Conservation (phyloP, 2,888 invertebrate genomes). For the Masnerella sp. region DNA sequence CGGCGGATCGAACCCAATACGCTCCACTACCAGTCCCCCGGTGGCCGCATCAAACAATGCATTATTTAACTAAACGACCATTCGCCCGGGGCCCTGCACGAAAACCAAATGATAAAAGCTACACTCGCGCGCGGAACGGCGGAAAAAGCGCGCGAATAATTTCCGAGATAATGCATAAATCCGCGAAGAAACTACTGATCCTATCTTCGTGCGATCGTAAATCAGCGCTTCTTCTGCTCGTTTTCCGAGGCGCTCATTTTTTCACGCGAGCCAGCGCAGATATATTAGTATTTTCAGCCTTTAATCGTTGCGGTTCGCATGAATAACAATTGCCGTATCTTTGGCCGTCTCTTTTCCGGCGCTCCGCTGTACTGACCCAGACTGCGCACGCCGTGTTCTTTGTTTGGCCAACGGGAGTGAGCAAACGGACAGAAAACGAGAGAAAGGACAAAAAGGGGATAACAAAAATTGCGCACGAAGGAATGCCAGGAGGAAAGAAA, state of each 20-base stretch:
- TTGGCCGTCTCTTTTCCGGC: constrained; percentile 26
- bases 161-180: constrained; percentile 48
- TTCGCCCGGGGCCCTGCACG: constrained; percentile 15
- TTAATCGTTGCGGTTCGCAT: constrained; percentile 56
- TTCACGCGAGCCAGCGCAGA: constrained; percentile 4
- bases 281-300: constrained; percentile 53
- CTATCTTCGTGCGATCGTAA: constrained; percentile 52
- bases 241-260: constrained; percentile 9
- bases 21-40: constrained; percentile 35
- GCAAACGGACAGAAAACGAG: constrained; percentile 46
- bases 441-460: constrained; percentile 37
- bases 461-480: constrained; percentile 52
- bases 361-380: constrained; percentile 68
- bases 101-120: constrained; percentile 32
- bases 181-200: constrained; percentile 49
- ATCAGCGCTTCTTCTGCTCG: constrained; percentile 35
- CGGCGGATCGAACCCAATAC: constrained; percentile 28
- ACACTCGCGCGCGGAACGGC: constrained; percentile 20
- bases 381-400: constrained; percentile 64
- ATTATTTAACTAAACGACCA: constrained; percentile 27
- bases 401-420: constrained; percentile 67
- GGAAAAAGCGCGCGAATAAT: constrained; percentile 36
- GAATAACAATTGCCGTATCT: constrained; percentile 51
- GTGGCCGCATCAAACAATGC: constrained; percentile 35
- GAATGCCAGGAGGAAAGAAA: constrained; percentile 43